Base-by-base conservation (phyloP, 2,888 invertebrate species). In the Noctua fimbriata region DNA sequence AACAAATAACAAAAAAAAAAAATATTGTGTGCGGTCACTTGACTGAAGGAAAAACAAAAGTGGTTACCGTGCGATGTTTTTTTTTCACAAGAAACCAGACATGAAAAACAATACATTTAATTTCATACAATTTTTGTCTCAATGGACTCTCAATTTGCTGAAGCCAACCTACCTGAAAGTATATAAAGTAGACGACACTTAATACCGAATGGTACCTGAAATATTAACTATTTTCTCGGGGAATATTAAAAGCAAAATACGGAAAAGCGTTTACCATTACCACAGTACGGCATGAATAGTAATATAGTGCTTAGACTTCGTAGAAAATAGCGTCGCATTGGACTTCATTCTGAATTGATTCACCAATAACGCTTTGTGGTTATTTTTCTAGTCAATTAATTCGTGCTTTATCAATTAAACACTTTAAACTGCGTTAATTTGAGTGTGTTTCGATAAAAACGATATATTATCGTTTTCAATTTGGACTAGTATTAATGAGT, bases 261-360 rank as follows among this genome's bases (percentile, higher is more conserved):
- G 10, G 28, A 0, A 52, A 73, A 76, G 21, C 65, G 55, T 28
- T 81, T 66, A 65, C n/a, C n/a, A 44, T 72, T 83, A 36, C 36
- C 44, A 44, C 32, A 44, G 60, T 32, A 72, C 55, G 83, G 16
- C 41, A 73, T 76, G 83, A 83, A 83, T 83, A 83, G 70, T 80
- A 73, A 76, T 70, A 73, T 9, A 55, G 36, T 47, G 24, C n/a
- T 47, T 70, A 70, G 32, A 66, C 18, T 80, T 83, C 84, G 7
- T 41, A 55, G 84, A 76, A 83, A 83, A 76, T 66, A 24, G 24
- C 16, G 41, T 52, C 76, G 70, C 66, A 70, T 55, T 67, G 47
- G 14, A 71, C 18, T 72, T 52, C 18, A 41, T 49, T 7, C 24
- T 36, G n/a, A 55, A 47, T 69, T 41, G 63, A 73, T 63, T 58